Evolutionary conservation across 2,888 invertebrate genomes (phyloP).

Genomic region (Apeira syringaria): DNA sequence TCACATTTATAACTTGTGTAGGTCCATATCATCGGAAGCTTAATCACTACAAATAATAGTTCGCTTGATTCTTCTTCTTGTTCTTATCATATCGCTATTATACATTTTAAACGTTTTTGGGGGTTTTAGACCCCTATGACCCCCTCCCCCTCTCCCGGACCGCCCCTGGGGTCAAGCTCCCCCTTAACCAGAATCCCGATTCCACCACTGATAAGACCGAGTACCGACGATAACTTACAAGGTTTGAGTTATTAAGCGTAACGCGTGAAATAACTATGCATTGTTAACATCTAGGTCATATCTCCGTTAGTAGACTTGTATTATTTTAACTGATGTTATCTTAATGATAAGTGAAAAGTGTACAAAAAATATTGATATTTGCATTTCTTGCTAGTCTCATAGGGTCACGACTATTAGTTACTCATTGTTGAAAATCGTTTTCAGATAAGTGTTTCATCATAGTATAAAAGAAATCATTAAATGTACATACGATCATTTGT

Average conservation of each 20-base stretch:
- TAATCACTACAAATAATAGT: no score
- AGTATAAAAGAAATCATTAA: constrained; percentile 39
- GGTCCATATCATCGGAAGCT: no score
- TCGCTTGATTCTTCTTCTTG: no score
- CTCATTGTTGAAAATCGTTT: constrained; percentile 47
- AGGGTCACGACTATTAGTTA: constrained; percentile 66
- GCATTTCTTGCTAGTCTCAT: constrained; percentile 81
- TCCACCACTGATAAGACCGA: constrained; percentile 3
- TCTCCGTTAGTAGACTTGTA: constrained; percentile 71
- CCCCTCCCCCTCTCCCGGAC: no score
- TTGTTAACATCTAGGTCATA: constrained; percentile 79
- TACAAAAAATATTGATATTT: constrained; percentile 75
- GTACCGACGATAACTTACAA: constrained; percentile 2
- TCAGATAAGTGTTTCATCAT: constrained; percentile 45
- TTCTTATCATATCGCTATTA: no score
- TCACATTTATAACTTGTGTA: no score
- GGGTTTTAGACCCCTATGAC: no score
- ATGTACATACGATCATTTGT: constrained; percentile 54
- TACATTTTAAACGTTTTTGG: no score
- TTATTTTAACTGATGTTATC: constrained; percentile 79
- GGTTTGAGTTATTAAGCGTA: constrained; percentile 9
- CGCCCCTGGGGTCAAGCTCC: no score
- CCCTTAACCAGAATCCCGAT: no score
- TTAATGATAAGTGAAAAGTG: constrained; percentile 78
- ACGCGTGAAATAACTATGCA: constrained; percentile 43